Conservation (phyloP, 1,140 invertebrate species). For the Pogonognathellus flavescens region DNA sequence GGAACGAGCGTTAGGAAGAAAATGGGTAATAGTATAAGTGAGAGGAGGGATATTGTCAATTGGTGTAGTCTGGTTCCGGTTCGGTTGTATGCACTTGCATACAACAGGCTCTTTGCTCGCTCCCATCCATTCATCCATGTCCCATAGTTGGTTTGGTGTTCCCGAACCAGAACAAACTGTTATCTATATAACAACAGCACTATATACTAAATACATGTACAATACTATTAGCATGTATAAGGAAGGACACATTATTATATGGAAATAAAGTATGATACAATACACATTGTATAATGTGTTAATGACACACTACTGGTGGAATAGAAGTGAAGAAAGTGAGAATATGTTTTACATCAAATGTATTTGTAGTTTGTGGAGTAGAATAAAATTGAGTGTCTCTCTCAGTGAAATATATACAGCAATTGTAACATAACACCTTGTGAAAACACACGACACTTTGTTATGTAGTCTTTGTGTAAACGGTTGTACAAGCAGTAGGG, state of each 20-base stretch:
- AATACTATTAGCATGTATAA: neutral
- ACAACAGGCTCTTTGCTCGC: neutral
- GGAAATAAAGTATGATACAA: neutral
- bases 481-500: conserved; percentile 14
- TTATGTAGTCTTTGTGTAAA: conserved; percentile 45
- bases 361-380: neutral
- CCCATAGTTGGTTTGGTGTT: conserved; percentile 27
- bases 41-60: conserved; percentile 33
- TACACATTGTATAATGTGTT: neutral
- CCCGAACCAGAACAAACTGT: conserved; percentile 23
- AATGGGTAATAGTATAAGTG: conserved; percentile 30
- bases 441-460: conserved; percentile 27
- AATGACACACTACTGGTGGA: neutral
- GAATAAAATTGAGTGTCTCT: neutral
- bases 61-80: conserved; percentile 29
- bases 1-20: neutral
- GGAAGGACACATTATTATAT: neutral
- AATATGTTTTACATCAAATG: conserved; percentile 35
- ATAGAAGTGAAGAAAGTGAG: conserved; percentile 19
- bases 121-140: conserved; percentile 35
- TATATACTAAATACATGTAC: too few species aligned
- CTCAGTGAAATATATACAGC: neutral
- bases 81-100: neutral
- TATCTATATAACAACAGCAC: neutral
- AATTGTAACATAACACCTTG: conserved; percentile 26